phyloP scores from a whole-genome alignment of 2,797 vertebrate species.

The Nannoperca australis region DNA sequence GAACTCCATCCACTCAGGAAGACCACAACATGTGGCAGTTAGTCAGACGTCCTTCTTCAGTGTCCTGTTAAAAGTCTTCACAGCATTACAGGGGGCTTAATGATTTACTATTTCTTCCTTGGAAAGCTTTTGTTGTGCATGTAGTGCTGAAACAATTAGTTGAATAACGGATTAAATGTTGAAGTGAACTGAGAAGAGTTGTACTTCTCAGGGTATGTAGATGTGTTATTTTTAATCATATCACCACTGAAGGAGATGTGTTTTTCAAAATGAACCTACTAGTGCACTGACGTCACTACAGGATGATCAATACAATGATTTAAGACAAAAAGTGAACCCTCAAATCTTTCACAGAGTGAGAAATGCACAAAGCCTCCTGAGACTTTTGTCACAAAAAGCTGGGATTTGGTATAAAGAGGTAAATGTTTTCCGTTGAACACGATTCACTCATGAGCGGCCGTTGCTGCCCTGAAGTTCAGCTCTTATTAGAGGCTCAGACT shows the following conservation, averaged over 20 bases:
- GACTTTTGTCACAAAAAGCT: slow-evolving; percentile 5
- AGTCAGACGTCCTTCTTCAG: not conserved
- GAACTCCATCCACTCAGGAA: not conserved
- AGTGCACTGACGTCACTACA: too few species aligned
- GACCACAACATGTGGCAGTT: not conserved
- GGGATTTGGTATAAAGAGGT: not conserved
- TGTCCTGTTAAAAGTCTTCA: too few species aligned
- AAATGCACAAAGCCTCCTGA: not conserved
- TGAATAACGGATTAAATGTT: too few species aligned
- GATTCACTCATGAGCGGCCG: slow-evolving; percentile 29
- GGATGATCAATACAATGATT: not conserved
- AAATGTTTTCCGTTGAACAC: slow-evolving; percentile 24
- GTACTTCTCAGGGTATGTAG: too few species aligned
- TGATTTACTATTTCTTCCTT: too few species aligned
- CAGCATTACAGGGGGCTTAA: too few species aligned
- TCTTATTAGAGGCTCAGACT: slow-evolving; percentile 52
- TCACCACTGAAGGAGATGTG: not conserved
- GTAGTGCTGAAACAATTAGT: too few species aligned
- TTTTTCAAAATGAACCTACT: not conserved
- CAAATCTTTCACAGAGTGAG: not conserved
- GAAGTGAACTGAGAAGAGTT: too few species aligned
- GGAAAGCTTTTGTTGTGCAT: too few species aligned
- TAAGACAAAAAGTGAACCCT: not conserved
- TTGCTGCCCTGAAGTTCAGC: slow-evolving; percentile 72
- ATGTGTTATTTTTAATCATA: not conserved